Evolutionary conservation across 1,140 invertebrate species (phyloP).

Genomic region (Euschistus heros): DNA sequence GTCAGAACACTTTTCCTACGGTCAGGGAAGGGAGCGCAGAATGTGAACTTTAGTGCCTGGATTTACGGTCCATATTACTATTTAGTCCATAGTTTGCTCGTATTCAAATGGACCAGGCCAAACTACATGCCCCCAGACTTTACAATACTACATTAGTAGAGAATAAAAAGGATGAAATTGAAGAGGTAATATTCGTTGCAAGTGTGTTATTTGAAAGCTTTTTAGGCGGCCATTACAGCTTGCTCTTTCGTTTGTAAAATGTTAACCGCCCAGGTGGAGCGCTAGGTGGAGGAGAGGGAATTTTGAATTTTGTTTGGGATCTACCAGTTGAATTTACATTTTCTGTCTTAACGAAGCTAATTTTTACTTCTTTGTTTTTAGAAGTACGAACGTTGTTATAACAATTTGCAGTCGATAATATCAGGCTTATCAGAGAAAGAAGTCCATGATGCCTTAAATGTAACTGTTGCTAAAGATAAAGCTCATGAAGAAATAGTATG

Average conservation of each 20-base stretch:
- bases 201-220: slow-evolving; percentile 12
- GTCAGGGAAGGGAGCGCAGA: neutral
- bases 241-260: slow-evolving; percentile 9
- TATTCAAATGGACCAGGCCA: slow-evolving; percentile 29
- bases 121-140: slow-evolving; percentile 41
- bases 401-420: slow-evolving; percentile 60
- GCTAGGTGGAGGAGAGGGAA: slow-evolving; percentile 14
- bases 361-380: slow-evolving; percentile 45
- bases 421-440: slow-evolving; percentile 83
- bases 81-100: slow-evolving; percentile 3
- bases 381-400: slow-evolving; percentile 80
- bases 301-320: slow-evolving; percentile 9
- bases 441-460: slow-evolving; percentile 80
- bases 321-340: neutral
- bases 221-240: slow-evolving; percentile 9
- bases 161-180: slow-evolving; percentile 64
- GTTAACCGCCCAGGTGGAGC: slow-evolving; percentile 7
- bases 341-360: slow-evolving; percentile 20
- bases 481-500: slow-evolving; percentile 83
- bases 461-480: slow-evolving; percentile 75
- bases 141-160: slow-evolving; percentile 55
- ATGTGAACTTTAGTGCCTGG: slow-evolving; percentile 13
- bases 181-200: slow-evolving; percentile 55
- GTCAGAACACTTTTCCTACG: slow-evolving; percentile 19
- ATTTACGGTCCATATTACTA: slow-evolving; percentile 1